Base-by-base conservation (phyloP, 2,888 invertebrate species). In the Cylloceria caligata region DNA sequence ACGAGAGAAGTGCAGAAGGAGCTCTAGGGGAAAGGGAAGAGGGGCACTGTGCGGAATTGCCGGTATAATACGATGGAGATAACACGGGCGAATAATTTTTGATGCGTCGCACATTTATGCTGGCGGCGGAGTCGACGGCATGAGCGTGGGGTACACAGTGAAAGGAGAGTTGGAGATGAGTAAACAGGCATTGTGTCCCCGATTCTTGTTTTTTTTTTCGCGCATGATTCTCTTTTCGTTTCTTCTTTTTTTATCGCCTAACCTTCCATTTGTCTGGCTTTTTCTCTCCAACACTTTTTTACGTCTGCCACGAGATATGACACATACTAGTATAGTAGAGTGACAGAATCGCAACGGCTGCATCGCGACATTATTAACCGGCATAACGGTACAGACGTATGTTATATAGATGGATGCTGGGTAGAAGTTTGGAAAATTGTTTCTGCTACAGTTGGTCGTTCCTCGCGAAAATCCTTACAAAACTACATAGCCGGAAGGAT, bases 51-150 rank as follows among this genome's bases (percentile, higher is more conserved):
- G 49, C 60, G 55, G 78, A 83, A 83, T 80, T 76, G 82, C 82
- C 62, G 79, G 76, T 80, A 83, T 83, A 80, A 83, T 76, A 79
- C 79, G 82, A 83, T 72, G 72, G 79, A 83, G 82, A 83, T 83
- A 83, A 83, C 82, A 80, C 82, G 82, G 76, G 57, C 82, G 75
- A 83, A 76, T 75, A 83, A 79, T 83, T 83, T 83, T 83, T 83
- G 79, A 83, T 79, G 72, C 79, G 82, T 76, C 68, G 68, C 79
- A 72, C 76, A 72, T 79, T 83, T 75, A 64, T 83, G 82, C 65
- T 45, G 49, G 69, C 74, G 67, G 57, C 13, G 47, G 67, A 55
- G 42, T 30, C 27, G 64, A 55, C 47, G 16, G 16, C 57, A 42
- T 27, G 42, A 27, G 42, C 13, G 30, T 60, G 16, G 13, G 36